Percentiles rank a stretch among this genome's conserved stretches.
Evolutionary conservation across 2,888 invertebrate genomes (phyloP).

Genomic region (Drosophila greeni): DNA sequence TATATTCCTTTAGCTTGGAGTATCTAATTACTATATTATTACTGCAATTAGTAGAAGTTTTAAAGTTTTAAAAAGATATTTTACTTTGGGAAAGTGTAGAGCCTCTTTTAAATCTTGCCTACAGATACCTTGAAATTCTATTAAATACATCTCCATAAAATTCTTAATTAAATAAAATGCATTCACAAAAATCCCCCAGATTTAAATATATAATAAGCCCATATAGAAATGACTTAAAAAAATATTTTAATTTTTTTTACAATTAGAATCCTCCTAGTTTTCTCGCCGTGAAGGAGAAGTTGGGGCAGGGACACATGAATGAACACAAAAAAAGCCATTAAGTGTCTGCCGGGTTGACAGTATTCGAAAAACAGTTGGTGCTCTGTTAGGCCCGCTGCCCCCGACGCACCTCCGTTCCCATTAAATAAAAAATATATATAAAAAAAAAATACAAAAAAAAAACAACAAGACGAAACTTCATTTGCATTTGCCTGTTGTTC

Average conservation of each 20-base stretch:
- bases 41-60: too few species aligned
- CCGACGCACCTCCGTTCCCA: slow-evolving; percentile 7
- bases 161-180: background rate
- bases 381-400: slow-evolving; percentile 20
- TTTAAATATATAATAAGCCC: background rate
- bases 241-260: background rate
- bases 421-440: slow-evolving; percentile 46
- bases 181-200: fast-evolving
- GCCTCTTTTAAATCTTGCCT: too few species aligned
- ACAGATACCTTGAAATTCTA: background rate
- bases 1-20: background rate
- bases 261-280: background rate
- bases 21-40: too few species aligned
- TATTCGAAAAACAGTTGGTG: slow-evolving; percentile 65
- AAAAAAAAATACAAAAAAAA: slow-evolving; percentile 40
- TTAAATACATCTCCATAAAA: background rate
- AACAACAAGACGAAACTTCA: slow-evolving; percentile 58
- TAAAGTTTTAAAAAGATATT: background rate
- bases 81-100: background rate
- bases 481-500: slow-evolving; percentile 57
- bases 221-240: fast-evolving
- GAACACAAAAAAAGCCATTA: slow-evolving; percentile 62
- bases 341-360: slow-evolving; percentile 69
- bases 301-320: slow-evolving; percentile 26
- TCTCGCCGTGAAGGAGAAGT: slow-evolving; percentile 10